Conservation (phyloP, 2,888 invertebrate genomes). For the Phytoseiulus persimilis region DNA sequence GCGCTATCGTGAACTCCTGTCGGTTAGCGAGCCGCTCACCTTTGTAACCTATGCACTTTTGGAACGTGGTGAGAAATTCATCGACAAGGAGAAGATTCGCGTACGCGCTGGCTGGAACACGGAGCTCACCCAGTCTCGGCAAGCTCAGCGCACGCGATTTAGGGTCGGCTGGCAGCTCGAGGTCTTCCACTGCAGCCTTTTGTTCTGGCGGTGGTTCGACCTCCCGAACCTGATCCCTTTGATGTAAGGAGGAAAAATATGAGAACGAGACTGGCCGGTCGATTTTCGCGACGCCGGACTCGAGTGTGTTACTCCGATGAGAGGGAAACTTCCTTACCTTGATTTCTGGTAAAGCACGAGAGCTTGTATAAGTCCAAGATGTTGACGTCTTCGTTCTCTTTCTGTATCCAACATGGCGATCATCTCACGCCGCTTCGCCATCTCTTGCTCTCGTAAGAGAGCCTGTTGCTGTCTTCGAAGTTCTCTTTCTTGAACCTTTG, state of each 20-base stretch:
- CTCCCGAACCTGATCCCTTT: not conserved
- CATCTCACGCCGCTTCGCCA: conserved; percentile 75
- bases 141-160: conserved; percentile 45
- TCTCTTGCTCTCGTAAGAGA: conserved; percentile 58
- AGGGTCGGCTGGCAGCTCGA: conserved; percentile 50
- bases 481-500: conserved; percentile 42
- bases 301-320: not conserved
- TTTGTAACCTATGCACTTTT: conserved; percentile 26
- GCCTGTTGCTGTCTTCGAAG: conserved; percentile 43
- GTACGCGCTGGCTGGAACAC: conserved; percentile 35
- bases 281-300: not conserved
- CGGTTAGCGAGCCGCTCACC: not conserved
- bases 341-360: conserved; percentile 71
- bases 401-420: conserved; percentile 76
- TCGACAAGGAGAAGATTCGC: conserved; percentile 32
- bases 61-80: conserved; percentile 35
- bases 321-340: conserved; percentile 55
- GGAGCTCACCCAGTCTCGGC: conserved; percentile 20
- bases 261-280: not conserved
- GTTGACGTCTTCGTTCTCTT: conserved; percentile 77
- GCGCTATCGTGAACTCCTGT: too few species aligned
- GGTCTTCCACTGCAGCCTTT: conserved; percentile 51
- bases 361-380: conserved; percentile 77
- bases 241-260: not conserved
- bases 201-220: not conserved